A percentile compares a stretch with the other conserved stretches of the same genome.
These are phyloP conservation scores for Ascidia mentula DNA, from an alignment of 23 tunicate genomes.

Conservation along the genomic window DNA sequence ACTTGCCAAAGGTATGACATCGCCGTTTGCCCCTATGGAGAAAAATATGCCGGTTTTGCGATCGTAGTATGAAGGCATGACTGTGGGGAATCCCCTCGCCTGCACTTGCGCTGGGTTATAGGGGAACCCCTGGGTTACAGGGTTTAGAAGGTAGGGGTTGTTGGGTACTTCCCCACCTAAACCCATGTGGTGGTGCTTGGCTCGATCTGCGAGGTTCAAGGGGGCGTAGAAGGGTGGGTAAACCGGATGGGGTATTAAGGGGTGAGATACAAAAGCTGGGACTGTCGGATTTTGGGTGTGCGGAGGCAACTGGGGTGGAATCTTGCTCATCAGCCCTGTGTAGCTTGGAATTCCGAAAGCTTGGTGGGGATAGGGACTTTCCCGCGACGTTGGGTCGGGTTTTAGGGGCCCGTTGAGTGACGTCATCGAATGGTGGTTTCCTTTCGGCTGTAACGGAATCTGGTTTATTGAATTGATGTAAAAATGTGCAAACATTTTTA, in stretches of 20 bases:
- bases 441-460: background rate
- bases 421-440: background rate
- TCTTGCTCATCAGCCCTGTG: background rate
- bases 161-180: slow-evolving; percentile 30
- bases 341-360: background rate
- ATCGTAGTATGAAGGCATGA: slow-evolving; percentile 27
- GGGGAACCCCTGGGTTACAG: background rate
- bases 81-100: background rate
- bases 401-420: background rate
- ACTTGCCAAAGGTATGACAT: slow-evolving; percentile 34
- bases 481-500: no score
- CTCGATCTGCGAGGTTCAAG: slow-evolving; percentile 24
- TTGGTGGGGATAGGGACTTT: slow-evolving; percentile 4
- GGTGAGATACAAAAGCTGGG: slow-evolving; percentile 27
- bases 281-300: background rate
- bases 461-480: no score
- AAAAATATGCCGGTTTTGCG: slow-evolving; percentile 68
- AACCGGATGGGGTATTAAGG: slow-evolving; percentile 34
- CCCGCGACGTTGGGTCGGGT: background rate
- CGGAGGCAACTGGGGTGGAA: background rate
- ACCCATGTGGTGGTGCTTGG: slow-evolving; percentile 26
- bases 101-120: background rate
- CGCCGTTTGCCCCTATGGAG: slow-evolving; percentile 43
- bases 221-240: slow-evolving; percentile 51
- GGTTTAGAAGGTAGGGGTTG: slow-evolving; percentile 1